Evolutionary conservation across 2,113 vertebrate genomes (phyloP).

Genomic region (Gallinago media): DNA sequence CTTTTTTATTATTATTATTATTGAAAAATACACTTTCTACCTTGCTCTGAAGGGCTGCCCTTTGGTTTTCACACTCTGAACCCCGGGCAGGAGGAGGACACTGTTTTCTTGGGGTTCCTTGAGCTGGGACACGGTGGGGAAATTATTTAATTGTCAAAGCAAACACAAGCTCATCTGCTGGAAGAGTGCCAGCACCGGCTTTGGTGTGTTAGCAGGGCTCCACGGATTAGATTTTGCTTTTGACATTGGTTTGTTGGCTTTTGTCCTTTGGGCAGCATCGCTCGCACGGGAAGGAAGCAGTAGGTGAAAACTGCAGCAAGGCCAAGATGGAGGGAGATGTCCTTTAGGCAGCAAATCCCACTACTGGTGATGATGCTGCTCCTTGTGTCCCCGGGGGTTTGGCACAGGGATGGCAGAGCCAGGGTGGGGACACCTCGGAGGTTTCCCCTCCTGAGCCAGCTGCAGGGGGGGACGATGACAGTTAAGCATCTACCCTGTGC

Average conservation of each 20-base stretch:
- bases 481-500: neutral
- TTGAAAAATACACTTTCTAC: neutral
- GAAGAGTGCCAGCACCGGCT: rapidly evolving
- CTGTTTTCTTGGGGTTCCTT: neutral
- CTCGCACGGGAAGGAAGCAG: neutral
- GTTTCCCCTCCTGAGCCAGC: neutral
- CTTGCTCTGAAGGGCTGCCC: neutral
- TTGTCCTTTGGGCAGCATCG: neutral
- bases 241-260: neutral
- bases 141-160: neutral
- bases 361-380: rapidly evolving
- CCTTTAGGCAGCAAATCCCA: neutral
- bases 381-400: rapidly evolving
- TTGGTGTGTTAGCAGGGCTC: neutral
- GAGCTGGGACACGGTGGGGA: neutral
- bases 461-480: neutral
- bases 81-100: neutral
- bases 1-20: no score
- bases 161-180: neutral
- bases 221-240: neutral
- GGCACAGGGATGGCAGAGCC: neutral
- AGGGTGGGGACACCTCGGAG: rapidly evolving
- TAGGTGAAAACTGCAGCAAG: neutral
- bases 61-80: neutral
- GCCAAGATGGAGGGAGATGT: neutral